A percentile compares a stretch with the other conserved stretches of the same genome.
Evolutionary conservation across 1,140 invertebrate species (phyloP).

Genomic region (Pseudomyrmex sp.): DNA sequence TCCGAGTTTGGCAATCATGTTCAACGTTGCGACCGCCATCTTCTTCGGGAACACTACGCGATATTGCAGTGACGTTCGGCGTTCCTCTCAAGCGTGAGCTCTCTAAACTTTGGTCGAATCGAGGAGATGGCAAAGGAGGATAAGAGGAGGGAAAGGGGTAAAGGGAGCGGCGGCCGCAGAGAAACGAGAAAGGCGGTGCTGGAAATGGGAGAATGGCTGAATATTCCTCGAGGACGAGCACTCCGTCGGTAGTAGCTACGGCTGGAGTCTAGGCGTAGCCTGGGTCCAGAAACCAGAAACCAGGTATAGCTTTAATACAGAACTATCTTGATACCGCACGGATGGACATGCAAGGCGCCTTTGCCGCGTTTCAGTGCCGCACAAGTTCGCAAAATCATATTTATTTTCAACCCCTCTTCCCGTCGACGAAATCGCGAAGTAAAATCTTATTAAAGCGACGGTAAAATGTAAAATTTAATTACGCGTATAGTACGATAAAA

Average conservation of each 20-base stretch:
- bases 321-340: conserved; percentile 74
- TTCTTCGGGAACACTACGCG: conserved; percentile 78
- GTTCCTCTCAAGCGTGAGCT: conserved; percentile 76
- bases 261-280: conserved; percentile 74
- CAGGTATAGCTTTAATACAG: conserved; percentile 79
- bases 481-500: not conserved
- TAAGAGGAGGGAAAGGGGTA: conserved; percentile 37
- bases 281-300: conserved; percentile 73
- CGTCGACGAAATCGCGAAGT: not conserved
- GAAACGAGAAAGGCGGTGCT: conserved; percentile 71
- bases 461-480: not conserved
- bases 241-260: conserved; percentile 64
- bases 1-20: conserved; percentile 64
- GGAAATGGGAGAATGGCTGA: conserved; percentile 75
- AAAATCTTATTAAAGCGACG: conserved; percentile 18
- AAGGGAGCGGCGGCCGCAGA: conserved; percentile 64
- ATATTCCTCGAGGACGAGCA: conserved; percentile 79
- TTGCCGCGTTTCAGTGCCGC: conserved; percentile 38
- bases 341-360: conserved; percentile 38
- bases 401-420: conserved; percentile 25
- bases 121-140: conserved; percentile 71
- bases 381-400: conserved; percentile 54
- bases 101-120: conserved; percentile 78
- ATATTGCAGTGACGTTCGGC: conserved; percentile 78
- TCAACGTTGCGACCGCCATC: conserved; percentile 76